Evolutionary conservation across 2,113 vertebrate genomes (phyloP), one percentile per base, ranked within the genome.

Genomic region (Eretmochelys imbricata): DNA sequence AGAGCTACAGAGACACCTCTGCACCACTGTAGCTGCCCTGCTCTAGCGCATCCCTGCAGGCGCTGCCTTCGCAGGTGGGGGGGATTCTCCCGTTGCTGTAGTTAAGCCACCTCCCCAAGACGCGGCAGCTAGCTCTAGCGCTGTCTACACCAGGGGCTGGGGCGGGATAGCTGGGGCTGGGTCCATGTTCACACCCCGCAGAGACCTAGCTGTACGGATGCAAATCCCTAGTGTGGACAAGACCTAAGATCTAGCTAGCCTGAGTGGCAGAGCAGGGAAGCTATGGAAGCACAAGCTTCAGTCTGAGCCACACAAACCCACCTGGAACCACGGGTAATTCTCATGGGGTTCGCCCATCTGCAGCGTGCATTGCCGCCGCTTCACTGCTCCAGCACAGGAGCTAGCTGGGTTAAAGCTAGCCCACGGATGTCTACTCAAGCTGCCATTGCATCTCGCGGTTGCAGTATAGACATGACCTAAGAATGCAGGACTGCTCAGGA

Each of bases 31-130:
- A 25, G 55, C 10, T 55, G 54, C 54, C 54, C 22, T 55, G 19
- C 54, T 55, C 8, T 55, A 57, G 4, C 10, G 10, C 24, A 24
- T 57, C 55, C 3, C 25, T 1, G 20, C 8, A 54, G 53, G 22
- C 8, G 9, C 27, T 14, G 6, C 3, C 62, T 6, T 7, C 6
- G 0, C 31, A 1, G 6, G 8, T 35, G 13, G 3, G 31, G 35
- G 12, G 13, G 12, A 8, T 65, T 65, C 31, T 35, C 31, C 62
- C 29, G 35, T 65, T 16, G 31, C 62, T 35, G 31, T 35, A 12
- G 12, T 65, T 17, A 65, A 65, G 17, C 62, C 62, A 35, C 14
- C 7, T 17, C 31, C 29, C 27, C 59, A 65, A 7, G 31, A 17
- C 13, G 59, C 4, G 11, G 13, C 7, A 31, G 29, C 29, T 65